A percentile compares a stretch with the other conserved stretches of the same genome.
These are phyloP conservation scores for Drosophila sp. DNA, from an alignment of 1,140 invertebrate species.

Conservation along the genomic window DNA sequence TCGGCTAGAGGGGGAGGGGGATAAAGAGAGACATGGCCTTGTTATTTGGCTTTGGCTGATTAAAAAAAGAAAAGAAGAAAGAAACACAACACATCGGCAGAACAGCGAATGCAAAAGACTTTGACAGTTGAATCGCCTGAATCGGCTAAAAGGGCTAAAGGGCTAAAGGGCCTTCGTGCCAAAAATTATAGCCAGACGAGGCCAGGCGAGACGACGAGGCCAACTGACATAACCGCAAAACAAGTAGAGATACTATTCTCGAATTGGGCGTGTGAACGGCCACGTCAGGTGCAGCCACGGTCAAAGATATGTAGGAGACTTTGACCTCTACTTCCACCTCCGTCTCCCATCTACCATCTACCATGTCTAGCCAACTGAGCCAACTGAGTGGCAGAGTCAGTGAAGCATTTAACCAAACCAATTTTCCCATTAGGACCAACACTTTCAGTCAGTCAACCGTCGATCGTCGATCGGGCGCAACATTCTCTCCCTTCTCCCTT, in stretches of 20 bases:
- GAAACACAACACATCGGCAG: background rate
- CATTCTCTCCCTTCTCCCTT: conserved; percentile 38
- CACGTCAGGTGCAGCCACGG: conserved; percentile 45
- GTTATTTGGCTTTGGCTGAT: conserved; percentile 16
- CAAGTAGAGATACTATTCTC: background rate
- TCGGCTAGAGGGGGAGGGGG: background rate
- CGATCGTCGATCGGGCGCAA: conserved; percentile 47
- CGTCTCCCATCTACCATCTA: no score
- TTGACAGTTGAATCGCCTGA: conserved; percentile 8
- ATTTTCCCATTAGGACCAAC: conserved; percentile 62
- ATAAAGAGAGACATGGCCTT: background rate
- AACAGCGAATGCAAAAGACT: conserved; percentile 1
- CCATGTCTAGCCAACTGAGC: no score
- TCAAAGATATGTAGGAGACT: conserved; percentile 23
- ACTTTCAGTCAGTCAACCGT: conserved; percentile 32
- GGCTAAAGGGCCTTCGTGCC: background rate
- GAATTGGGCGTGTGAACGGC: conserved; percentile 46
- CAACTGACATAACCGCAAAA: conserved; percentile 58
- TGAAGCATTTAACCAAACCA: conserved; percentile 60
- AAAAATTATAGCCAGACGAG: conserved; percentile 44
- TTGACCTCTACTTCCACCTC: conserved; percentile 5
- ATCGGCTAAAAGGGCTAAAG: no score
- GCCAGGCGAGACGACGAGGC: background rate
- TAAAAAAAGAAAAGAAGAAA: background rate
- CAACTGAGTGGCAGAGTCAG: conserved; percentile 20